Evolutionary conservation across 2,888 invertebrate species (phyloP).

Genomic region (Drepanosiphum platanoidis): DNA sequence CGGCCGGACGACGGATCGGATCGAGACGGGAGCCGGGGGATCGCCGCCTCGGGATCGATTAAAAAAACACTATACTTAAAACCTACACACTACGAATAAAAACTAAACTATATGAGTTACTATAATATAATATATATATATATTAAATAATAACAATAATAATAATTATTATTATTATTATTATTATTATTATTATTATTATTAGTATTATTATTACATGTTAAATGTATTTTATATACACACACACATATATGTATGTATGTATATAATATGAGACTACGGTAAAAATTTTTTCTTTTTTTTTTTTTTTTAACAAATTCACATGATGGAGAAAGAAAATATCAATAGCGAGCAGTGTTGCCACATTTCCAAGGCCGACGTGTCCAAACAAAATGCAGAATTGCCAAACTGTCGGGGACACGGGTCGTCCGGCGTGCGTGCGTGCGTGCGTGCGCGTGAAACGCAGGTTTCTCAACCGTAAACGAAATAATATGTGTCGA

Average conservation of each 20-base stretch:
- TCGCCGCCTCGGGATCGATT: background rate
- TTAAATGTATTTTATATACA: too few relatives aligned
- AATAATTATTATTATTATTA: too few relatives aligned
- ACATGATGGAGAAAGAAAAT: conserved; percentile 60
- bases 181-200: too few relatives aligned
- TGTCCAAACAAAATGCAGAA: conserved; percentile 58
- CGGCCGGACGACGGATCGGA: background rate
- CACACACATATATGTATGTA: too few relatives aligned
- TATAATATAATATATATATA: conserved; percentile 12
- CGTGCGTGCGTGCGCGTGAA: too few relatives aligned
- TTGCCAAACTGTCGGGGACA: conserved; percentile 24
- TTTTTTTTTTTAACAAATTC: conserved; percentile 40
- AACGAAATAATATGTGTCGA: background rate
- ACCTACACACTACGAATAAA: conserved; percentile 44
- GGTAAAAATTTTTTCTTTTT: background rate
- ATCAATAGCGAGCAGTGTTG: conserved; percentile 60
- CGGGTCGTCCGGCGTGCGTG: too few relatives aligned
- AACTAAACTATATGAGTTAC: conserved; percentile 8
- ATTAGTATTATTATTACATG: too few relatives aligned
- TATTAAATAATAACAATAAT: background rate
- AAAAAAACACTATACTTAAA: conserved; percentile 7
- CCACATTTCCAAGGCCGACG: conserved; percentile 61
- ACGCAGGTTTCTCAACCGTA: background rate
- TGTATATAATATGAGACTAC: too few relatives aligned
- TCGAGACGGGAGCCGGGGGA: background rate